Percentiles rank a stretch among this genome's conserved stretches.
These are phyloP conservation scores for Carduelis carduelis DNA, from an alignment of 2,797 vertebrate genomes.

Conservation along the genomic window DNA sequence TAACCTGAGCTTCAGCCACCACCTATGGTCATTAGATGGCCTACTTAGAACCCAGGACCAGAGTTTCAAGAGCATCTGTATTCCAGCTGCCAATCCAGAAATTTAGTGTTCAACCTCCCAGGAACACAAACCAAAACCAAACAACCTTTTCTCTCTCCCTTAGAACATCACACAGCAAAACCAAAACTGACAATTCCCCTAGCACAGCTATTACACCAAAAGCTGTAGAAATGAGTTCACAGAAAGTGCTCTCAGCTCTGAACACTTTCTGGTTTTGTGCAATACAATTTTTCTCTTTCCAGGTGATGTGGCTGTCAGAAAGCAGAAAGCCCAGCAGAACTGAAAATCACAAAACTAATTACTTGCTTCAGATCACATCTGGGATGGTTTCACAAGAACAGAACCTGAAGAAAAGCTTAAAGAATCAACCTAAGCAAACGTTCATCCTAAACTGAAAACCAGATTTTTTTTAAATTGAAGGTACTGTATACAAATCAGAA, in stretches of 20 bases:
- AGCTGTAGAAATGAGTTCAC: neutral
- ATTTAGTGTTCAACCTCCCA: neutral
- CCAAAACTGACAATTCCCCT: neutral
- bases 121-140: neutral
- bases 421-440: neutral
- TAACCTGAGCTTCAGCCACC: neutral
- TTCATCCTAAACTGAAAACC: neutral
- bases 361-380: neutral
- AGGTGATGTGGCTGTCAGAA: neutral
- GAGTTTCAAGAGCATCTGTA: neutral
- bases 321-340: neutral
- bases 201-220: neutral
- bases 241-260: neutral
- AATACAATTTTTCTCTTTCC: neutral
- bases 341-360: neutral
- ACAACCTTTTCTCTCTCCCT: neutral
- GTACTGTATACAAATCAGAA: neutral
- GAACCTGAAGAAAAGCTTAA: neutral
- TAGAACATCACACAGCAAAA: neutral
- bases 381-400: neutral
- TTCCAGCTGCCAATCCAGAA: neutral
- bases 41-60: neutral
- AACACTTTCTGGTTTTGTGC: neutral
- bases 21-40: neutral
- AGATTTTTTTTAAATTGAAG: neutral